phyloP scores from a whole-genome alignment of 2,888 invertebrate species.

The Microchrysa polita region DNA sequence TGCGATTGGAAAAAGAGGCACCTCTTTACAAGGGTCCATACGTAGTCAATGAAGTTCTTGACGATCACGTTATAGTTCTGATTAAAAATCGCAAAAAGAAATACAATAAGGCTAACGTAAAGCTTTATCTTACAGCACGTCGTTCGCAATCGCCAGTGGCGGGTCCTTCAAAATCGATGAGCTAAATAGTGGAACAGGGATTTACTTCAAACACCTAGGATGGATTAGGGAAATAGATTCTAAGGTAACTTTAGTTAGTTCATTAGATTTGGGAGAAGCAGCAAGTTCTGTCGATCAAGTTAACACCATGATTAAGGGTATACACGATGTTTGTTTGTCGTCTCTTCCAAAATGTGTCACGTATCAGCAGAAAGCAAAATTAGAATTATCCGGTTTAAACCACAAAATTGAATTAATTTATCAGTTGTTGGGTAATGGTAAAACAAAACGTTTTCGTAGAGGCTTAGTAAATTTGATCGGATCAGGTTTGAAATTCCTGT shows the following conservation, averaged over 20 bases:
- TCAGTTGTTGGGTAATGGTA: conserved; percentile 22
- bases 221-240: conserved; percentile 34
- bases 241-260: conserved; percentile 31
- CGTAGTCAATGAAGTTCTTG: not conserved
- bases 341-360: not conserved
- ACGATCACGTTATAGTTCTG: not conserved
- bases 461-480: conserved; percentile 30
- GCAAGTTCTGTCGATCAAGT: conserved; percentile 13
- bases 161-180: conserved; percentile 27
- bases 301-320: conserved; percentile 14
- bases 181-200: conserved; percentile 25
- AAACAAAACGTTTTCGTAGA: not conserved
- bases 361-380: not conserved
- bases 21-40: conserved; percentile 32
- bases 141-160: conserved; percentile 8
- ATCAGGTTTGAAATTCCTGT: conserved; percentile 37
- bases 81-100: not conserved
- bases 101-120: conserved; percentile 18
- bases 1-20: conserved; percentile 28
- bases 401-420: conserved; percentile 22
- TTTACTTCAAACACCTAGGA: conserved; percentile 37
- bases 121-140: conserved; percentile 11
- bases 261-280: conserved; percentile 15
- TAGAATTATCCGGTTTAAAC: not conserved
- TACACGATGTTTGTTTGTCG: not conserved